Evolutionary conservation across 2,113 vertebrate species (phyloP).

Genomic region (Pseudorasbora parva): DNA sequence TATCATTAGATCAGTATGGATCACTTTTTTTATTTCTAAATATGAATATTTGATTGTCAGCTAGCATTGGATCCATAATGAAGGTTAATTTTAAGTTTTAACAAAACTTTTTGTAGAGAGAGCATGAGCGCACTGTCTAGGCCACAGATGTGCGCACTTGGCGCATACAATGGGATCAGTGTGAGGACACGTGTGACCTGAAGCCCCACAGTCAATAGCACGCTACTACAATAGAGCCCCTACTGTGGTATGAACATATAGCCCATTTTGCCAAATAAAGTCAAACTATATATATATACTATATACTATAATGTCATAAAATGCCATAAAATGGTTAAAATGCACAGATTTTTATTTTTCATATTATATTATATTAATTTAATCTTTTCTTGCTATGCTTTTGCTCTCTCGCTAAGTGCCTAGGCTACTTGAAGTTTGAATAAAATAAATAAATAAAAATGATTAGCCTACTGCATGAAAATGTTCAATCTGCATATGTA

Average conservation of each 20-base stretch:
- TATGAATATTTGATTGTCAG: neutral
- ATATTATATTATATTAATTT: too few species aligned
- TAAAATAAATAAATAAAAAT: too few species aligned
- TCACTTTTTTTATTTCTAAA: neutral
- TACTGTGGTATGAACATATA: slow-evolving; percentile 65
- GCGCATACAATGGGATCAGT: slow-evolving; percentile 77
- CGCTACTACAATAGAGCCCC: slow-evolving; percentile 70
- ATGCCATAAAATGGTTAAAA: neutral
- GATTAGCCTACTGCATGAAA: too few species aligned
- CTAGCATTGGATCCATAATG: neutral
- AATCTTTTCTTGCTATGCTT: too few species aligned
- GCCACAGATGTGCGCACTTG: slow-evolving; percentile 67
- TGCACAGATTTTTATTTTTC: neutral
- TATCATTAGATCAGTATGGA: neutral
- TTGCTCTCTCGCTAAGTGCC: too few species aligned
- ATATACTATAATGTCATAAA: too few species aligned
- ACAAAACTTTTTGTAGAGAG: neutral
- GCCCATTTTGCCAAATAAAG: slow-evolving; percentile 53
- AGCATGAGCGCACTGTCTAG: slow-evolving; percentile 9
- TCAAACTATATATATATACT: neutral
- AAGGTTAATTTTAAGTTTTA: neutral
- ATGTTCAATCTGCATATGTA: too few species aligned
- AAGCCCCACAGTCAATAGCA: slow-evolving; percentile 71
- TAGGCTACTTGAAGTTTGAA: too few species aligned
- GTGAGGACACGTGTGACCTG: slow-evolving; percentile 77